These are phyloP conservation scores for Acipenser transmontanus DNA, from an alignment of 2,797 vertebrate species.

Conservation along the genomic window DNA sequence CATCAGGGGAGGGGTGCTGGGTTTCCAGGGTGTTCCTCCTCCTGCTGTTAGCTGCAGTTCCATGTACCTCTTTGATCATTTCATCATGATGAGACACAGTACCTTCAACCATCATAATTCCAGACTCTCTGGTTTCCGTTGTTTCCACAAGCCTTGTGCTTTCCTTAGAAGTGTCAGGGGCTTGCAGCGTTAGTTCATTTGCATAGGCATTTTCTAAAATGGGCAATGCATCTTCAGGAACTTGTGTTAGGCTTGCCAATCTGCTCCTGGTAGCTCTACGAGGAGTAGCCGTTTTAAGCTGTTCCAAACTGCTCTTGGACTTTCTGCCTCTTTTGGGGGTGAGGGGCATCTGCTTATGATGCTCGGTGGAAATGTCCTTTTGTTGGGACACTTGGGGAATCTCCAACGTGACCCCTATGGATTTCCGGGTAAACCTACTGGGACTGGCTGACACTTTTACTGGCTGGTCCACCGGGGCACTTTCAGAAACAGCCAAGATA, in stretches of 20 bases:
- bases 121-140: background rate
- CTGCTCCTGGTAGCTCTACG: conserved; percentile 38
- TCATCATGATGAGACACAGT: background rate
- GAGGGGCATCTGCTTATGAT: conserved; percentile 27
- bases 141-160: conserved; percentile 25
- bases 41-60: conserved; percentile 42
- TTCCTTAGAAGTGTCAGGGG: conserved; percentile 53
- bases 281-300: conserved; percentile 23
- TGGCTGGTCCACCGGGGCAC: conserved; percentile 6
- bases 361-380: conserved; percentile 21
- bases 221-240: background rate
- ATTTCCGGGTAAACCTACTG: conserved; percentile 38
- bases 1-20: conserved; percentile 13
- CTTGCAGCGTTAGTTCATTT: conserved; percentile 47
- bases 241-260: conserved; percentile 46
- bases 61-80: conserved; percentile 44
- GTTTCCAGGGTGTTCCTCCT: conserved; percentile 29
- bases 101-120: background rate
- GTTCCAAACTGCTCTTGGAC: conserved; percentile 17
- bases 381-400: conserved; percentile 42
- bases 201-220: conserved; percentile 43
- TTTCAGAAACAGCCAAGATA: conserved; percentile 6
- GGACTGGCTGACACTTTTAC: conserved; percentile 26
- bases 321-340: conserved; percentile 50
- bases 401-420: conserved; percentile 32